Evolutionary conservation across 2,797 vertebrate species (phyloP), one percentile per base, ranked within the genome.

Genomic region (Sciurus carolinensis): DNA sequence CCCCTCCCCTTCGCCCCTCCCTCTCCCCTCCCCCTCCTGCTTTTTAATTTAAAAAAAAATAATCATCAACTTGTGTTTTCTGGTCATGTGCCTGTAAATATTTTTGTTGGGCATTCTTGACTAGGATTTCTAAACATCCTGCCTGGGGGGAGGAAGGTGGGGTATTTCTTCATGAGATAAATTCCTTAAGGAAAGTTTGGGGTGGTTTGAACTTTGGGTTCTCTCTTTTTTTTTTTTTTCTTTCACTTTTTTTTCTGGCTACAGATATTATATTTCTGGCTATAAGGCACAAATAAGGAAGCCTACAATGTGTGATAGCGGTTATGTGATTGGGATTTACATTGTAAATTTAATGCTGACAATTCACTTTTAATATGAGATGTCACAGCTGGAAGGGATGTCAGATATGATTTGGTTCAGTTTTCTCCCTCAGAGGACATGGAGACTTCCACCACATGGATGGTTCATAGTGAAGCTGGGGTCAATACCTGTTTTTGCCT

Each of bases 51-150:
- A 7, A 7, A 57, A 59, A 67, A 54, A 67, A 94, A 54, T 72
- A 92, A 59, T 79, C 52, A n/a, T 79, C 50, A 89, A n/a, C 67
- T 30, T 59, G 80, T 67, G 17, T 86, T 50, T 90, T 93, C 54
- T 82, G 30, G 39, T 85, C 22, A 54, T 36, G 47, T 82, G 72
- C 54, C 39, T 93, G 28, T 94, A 85, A 75, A 66, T 95, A 89
- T 95, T 94, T 96, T 76, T 91, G 42, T 71, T 90, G 67, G 67
- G 15, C 50, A n/a, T 71, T 96, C 90, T 90, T 72, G 62, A 87
- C 90, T 91, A 33, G 33, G 14, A 77, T 92, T 92, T 96, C 75
- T 67, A 92, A 91, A 94, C 54, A 69, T 93, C 47, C 71, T 86
- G 28, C 50, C 81, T 54, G 42, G 12, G 36, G 36, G 59, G 24